Evolutionary conservation across 2,113 vertebrate species (phyloP), one percentile per base, ranked within the genome.

Genomic region (Triplophysa rosa): DNA sequence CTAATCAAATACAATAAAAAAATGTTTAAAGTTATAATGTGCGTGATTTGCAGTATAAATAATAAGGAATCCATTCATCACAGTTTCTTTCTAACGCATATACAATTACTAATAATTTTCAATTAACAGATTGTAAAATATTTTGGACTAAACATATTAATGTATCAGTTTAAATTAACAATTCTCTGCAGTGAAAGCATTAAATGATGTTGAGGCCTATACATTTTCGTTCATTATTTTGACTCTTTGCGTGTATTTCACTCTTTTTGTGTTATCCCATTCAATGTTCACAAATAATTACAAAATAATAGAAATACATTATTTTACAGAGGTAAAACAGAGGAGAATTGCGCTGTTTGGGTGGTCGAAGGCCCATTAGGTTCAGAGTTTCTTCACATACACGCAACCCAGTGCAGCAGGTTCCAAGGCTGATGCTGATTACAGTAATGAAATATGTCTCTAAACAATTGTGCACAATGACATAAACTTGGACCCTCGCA

Each of bases 371-470:
- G 37, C 58, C 71, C 58, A 74, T 74, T 74, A 74, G 29, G 14
- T 63, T 89, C 85, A 82, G 89, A 87, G 89, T 87, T 74, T 62
- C 70, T 12, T 83, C 86, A 72, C 88, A 91, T 90, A 86, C 82
- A 90, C 86, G 91, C 91, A 92, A 93, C 88, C 92, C 94, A 90
- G 92, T 95, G 92, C 92, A 94, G 90, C 91, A 93, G 89, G 86
- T 91, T 89, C 88, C 93, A 33, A 66, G 78, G 80, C 78, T 91
- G 95, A 97, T 94, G 94, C 93, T 97, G 94, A 96, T 97, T 96
- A 96, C 94, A 94, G 93, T 96, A 96, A 96, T 96, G 91, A 92
- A 96, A 94, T 93, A 93, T 95, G 95, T 94, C 93, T 95, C 94
- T 93, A 94, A 94, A 92, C 92, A 95, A 95, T 95, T 86, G 92